Evolutionary conservation across 2,797 vertebrate species (phyloP).

Genomic region (Neoniphon sammara): DNA sequence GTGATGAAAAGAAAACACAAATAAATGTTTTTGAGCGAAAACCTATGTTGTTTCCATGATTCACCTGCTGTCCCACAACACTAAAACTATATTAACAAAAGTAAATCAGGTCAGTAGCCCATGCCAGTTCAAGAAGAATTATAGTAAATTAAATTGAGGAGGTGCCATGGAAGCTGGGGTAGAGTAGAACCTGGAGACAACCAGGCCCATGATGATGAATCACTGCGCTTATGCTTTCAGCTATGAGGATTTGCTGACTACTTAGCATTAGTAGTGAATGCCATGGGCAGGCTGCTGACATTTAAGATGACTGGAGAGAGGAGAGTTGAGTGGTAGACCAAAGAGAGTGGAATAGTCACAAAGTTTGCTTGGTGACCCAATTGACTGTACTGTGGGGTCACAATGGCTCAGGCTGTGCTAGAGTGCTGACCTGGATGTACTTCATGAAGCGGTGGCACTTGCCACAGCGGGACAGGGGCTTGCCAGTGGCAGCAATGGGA

Average conservation of each 20-base stretch:
- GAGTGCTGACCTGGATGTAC: constrained; percentile 92
- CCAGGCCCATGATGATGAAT: neutral
- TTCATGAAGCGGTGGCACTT: constrained; percentile 99
- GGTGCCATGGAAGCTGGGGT: too few relatives aligned
- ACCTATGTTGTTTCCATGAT: too few relatives aligned
- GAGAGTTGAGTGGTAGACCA: neutral
- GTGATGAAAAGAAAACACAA: too few relatives aligned
- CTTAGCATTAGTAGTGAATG: neutral
- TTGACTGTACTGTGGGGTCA: neutral
- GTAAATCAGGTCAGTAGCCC: too few relatives aligned
- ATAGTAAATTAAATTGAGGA: too few relatives aligned
- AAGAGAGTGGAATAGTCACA: neutral
- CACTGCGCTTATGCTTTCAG: neutral
- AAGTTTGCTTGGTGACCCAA: neutral
- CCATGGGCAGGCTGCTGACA: neutral
- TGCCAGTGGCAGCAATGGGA: constrained; percentile 92
- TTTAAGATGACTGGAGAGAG: neutral
- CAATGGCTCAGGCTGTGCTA: neutral
- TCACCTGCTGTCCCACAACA: too few relatives aligned
- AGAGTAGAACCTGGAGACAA: too few relatives aligned
- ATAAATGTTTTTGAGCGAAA: too few relatives aligned
- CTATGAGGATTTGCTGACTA: neutral
- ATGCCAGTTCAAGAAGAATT: too few relatives aligned
- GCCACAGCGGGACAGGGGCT: constrained; percentile 95
- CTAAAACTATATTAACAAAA: too few relatives aligned